Base-by-base conservation (phyloP, 2,113 vertebrate genomes). In the Chloropsis hardwickii region DNA sequence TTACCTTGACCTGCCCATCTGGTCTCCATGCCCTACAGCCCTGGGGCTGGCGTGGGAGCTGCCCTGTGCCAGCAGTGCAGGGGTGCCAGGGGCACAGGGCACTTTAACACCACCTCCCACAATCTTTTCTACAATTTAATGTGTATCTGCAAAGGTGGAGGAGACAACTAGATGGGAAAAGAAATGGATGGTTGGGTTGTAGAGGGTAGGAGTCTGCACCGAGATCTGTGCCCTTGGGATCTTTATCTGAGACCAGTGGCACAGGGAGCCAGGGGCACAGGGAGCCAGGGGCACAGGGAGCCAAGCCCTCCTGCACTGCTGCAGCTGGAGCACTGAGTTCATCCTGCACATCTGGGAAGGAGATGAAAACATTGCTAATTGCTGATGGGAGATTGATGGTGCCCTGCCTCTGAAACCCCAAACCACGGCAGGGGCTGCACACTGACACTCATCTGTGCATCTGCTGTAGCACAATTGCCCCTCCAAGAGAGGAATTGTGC, bases 1-100 rank as follows among this genome's bases (percentile, higher is more conserved):
- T 67, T 22, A 22, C 18, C 14, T 28, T 1, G 1, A 12, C 28
- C n/a, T 28, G 8, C 12, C 23, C 44, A 15, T 27, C 39, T 62
- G 35, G 27, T 39, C 28, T 42, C 2, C 2, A 0, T 2, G 7
- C 7, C 20, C n/a, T 25, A 1, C 37, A 48, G 35, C 5, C 18
- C 20, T 0, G 0, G 27, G 54, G 28, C 37, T 53, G 31, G 25
- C 10, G 3, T 29, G 50, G 85, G 71, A 44, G 17, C 53, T 51
- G 65, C 45, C 58, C 54, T 23, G 31, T 29, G 57, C 48, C 51
- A 40, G 24, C n/a, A n/a, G 42, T 1, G 1, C 6, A 0, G 1
- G 4, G 22, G 29, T 7, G 4, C 12, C 40, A 44, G 48, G 37
- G 37, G 37, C 37, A 37, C 37, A 37, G 37, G 37, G 37, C 37